A percentile compares a stretch with the other conserved stretches of the same genome.
phyloP scores from a whole-genome alignment of 2,113 vertebrate species.

The Ginglymostoma cirratum region DNA sequence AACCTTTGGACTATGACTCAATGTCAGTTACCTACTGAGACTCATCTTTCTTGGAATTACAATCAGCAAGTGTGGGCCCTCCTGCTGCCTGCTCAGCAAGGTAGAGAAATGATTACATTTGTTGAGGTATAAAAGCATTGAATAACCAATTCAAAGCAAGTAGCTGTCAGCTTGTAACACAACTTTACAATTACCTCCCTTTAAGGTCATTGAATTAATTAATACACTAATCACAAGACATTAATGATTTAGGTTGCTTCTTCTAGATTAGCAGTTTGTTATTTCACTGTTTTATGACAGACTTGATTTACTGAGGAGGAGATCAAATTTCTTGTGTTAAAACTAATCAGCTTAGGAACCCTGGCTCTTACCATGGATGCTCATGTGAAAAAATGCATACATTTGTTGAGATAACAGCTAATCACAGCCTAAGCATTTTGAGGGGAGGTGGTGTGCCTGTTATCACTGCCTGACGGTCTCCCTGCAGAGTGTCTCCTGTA shows the following conservation, averaged over 20 bases:
- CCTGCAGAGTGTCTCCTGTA: neutral
- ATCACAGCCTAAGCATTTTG: neutral
- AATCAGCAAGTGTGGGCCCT: neutral
- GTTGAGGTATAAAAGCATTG: neutral
- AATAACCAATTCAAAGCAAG: neutral
- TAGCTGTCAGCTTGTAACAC: neutral
- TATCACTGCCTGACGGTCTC: neutral
- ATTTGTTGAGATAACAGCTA: neutral
- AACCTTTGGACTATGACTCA: neutral
- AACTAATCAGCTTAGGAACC: neutral
- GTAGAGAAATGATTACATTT: neutral
- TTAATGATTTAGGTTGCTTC: neutral
- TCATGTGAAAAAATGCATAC: neutral
- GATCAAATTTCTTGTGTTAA: no score
- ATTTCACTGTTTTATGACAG: neutral
- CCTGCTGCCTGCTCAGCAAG: neutral
- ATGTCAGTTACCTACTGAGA: neutral
- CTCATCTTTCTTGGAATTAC: neutral
- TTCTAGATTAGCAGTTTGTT: neutral
- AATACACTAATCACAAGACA: neutral
- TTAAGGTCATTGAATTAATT: slow-evolving; percentile 9
- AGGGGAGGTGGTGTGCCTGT: neutral
- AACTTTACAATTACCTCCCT: neutral
- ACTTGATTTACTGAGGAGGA: neutral
- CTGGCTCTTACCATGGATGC: neutral